phyloP scores from a whole-genome alignment of 2,113 vertebrate genomes.

The Scortum barcoo region DNA sequence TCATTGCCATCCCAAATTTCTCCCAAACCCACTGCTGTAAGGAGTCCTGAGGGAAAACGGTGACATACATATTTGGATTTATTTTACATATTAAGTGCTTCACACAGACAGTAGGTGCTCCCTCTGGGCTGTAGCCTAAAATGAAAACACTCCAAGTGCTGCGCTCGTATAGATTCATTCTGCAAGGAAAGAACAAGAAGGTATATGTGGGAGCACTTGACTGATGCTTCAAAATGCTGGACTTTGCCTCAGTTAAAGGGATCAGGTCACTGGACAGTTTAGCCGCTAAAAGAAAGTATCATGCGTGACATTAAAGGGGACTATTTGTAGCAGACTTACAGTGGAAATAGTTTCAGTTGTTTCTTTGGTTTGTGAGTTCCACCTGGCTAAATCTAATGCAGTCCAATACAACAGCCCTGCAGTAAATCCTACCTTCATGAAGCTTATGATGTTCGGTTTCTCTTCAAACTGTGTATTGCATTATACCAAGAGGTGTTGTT shows the following conservation, averaged over 20 bases:
- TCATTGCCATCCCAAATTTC: constrained; percentile 41
- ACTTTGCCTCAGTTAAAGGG: background rate
- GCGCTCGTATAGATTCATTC: constrained; percentile 16
- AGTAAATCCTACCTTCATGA: background rate
- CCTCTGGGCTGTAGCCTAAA: constrained; percentile 24
- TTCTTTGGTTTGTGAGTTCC: background rate
- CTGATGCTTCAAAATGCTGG: constrained; percentile 2
- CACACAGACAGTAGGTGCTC: constrained; percentile 44
- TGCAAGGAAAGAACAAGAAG: constrained; percentile 10
- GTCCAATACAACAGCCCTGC: background rate
- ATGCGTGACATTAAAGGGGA: no score
- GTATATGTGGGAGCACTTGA: background rate
- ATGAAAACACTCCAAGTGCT: constrained; percentile 43
- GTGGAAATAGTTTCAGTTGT: background rate
- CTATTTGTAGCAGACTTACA: background rate
- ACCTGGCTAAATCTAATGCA: background rate
- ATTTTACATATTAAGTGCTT: constrained; percentile 59
- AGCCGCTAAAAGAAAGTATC: no score
- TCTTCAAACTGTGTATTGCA: background rate
- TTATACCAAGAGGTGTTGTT: background rate
- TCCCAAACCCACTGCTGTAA: constrained; percentile 33
- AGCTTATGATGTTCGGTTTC: background rate
- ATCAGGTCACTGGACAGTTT: background rate
- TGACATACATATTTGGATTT: constrained; percentile 66
- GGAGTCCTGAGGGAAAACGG: constrained; percentile 33